phyloP scores from a whole-genome alignment of 2,113 vertebrate species.

The Epinephelus fuscoguttatus region DNA sequence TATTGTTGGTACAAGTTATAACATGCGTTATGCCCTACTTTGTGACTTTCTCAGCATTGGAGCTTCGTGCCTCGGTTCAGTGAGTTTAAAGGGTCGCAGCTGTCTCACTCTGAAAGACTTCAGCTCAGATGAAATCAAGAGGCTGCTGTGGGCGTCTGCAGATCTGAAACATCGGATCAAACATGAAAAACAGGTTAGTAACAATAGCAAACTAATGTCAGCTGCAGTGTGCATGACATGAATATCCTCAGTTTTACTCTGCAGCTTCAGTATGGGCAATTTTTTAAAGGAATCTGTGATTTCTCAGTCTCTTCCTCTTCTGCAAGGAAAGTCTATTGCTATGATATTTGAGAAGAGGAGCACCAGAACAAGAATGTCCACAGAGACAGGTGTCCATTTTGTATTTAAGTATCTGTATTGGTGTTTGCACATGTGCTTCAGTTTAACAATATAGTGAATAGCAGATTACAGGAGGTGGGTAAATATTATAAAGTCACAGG shows the following conservation, averaged over 20 bases:
- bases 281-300: neutral
- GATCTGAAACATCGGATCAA: slow-evolving; percentile 94
- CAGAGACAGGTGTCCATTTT: slow-evolving; percentile 90
- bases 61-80: slow-evolving; percentile 45
- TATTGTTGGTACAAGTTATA: neutral
- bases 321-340: slow-evolving; percentile 94
- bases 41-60: slow-evolving; percentile 68
- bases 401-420: neutral
- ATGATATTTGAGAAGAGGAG: slow-evolving; percentile 99
- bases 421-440: neutral
- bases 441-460: too few species aligned
- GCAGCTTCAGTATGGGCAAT: neutral
- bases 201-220: neutral
- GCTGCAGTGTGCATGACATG: neutral
- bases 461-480: neutral
- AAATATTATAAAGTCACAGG: neutral
- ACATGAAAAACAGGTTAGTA: slow-evolving; percentile 85
- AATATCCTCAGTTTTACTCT: neutral
- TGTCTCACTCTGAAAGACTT: slow-evolving; percentile 91
- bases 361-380: slow-evolving; percentile 95
- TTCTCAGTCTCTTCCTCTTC: slow-evolving; percentile 90
- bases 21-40: too few species aligned
- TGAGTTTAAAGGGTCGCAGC: slow-evolving; percentile 88
- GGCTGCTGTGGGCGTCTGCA: slow-evolving; percentile 90
- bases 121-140: slow-evolving; percentile 90